Base-by-base conservation (phyloP, 2,113 vertebrate species). In the Myotis lucifugus region DNA sequence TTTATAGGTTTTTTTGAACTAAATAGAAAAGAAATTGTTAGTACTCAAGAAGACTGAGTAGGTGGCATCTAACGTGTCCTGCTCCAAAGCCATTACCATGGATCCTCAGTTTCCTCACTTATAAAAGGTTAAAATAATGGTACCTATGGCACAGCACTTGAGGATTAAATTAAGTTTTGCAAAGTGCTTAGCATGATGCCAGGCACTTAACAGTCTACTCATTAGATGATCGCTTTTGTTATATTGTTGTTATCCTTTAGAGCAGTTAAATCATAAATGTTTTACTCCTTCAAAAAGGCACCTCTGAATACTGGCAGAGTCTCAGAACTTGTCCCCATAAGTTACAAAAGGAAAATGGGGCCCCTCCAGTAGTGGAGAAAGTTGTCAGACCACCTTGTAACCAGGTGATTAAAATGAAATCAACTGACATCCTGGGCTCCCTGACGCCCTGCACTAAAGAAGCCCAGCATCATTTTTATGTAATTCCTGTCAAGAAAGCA, bases 341-440 rank as follows among this genome's bases (percentile, higher is more conserved):
- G n/a, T 87, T 25, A 42, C 37, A 34, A 17, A 46, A 8, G 17
- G 14, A 46, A 66, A 46, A 34, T 8, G 18, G 48, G 54, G 23
- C 10, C 25, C 70, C n/a, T 18, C 15, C 19, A 19, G 11, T n/a
- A 23, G 8, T 37, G 42, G 59, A 73, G 52, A 50, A 85, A 81
- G 54, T 14, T 40, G 25, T 13, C 25, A 5, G 18, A 61, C 11
- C 37, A 59, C 34, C 7, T 29, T 4, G 19, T n/a, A 42, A 32
- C 34, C 48, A n/a, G 59, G 88, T 92, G 50, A 69, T 18, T 87
- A 74, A 59, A 94, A 83, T 69, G 9, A 42, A 97, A 86, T 76
- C 23, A 66, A 34, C 1, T 34, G 84, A 40, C 34, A 25, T 32
- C 0, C 1, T 23, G 15, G 4, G 14, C 42, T 56, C 32, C 19